These are phyloP conservation scores for Gambusia holbrooki DNA, from an alignment of 2,113 vertebrate genomes.

Conservation along the genomic window DNA sequence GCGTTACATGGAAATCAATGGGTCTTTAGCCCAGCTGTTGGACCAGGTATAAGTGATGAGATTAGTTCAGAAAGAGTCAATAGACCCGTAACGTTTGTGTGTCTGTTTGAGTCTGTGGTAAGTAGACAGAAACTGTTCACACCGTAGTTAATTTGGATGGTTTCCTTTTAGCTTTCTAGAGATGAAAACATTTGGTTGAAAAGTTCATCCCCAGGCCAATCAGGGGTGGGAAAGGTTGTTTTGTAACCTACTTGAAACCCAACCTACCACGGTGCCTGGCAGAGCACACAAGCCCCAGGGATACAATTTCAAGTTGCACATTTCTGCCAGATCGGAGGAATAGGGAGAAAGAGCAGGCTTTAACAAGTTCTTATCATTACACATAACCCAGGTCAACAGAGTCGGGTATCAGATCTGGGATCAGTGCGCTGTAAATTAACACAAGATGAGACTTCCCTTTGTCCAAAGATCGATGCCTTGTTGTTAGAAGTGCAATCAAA, in stretches of 20 bases:
- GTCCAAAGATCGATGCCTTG: conserved; percentile 86
- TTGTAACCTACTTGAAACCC: conserved; percentile 74
- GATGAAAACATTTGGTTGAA: conserved; percentile 16
- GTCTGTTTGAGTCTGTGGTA: background rate
- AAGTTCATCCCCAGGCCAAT: conserved; percentile 47
- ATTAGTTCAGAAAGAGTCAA: conserved; percentile 72
- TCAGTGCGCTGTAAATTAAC: conserved; percentile 82
- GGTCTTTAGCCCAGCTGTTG: conserved; percentile 84
- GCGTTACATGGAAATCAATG: conserved; percentile 92
- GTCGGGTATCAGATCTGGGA: conserved; percentile 81
- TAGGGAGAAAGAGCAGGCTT: conserved; percentile 59
- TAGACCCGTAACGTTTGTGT: conserved; percentile 55
- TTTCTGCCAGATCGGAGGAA: conserved; percentile 65
- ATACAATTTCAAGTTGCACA: conserved; percentile 66
- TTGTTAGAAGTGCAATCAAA: conserved; percentile 85
- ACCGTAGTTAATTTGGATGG: conserved; percentile 1
- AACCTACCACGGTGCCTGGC: conserved; percentile 48
- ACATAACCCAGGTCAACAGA: conserved; percentile 78
- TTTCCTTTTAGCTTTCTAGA: conserved; percentile 24
- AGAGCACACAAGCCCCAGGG: conserved; percentile 61
- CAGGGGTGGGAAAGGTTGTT: conserved; percentile 69
- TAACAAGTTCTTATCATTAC: conserved; percentile 77
- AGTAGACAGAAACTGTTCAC: background rate
- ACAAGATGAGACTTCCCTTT: conserved; percentile 85
- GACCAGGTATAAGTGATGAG: conserved; percentile 81